Evolutionary conservation across 2,113 vertebrate genomes (phyloP).

Genomic region (Octodon degus): DNA sequence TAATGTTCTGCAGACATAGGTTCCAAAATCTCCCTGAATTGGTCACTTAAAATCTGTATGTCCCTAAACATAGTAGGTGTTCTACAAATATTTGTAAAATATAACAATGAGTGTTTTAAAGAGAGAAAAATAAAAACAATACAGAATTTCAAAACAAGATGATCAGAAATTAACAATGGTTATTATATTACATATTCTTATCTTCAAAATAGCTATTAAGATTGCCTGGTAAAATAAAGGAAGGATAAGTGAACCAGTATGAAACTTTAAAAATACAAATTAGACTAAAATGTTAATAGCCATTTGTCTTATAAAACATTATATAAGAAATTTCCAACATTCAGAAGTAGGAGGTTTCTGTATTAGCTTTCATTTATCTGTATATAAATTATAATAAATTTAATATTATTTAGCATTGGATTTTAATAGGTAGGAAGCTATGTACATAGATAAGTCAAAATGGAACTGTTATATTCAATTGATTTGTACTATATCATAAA

Average conservation of each 20-base stretch:
- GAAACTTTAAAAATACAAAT: neutral
- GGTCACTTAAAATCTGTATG: neutral
- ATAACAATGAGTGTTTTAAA: neutral
- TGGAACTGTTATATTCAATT: neutral
- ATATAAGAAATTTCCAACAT: neutral
- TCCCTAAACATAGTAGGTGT: neutral
- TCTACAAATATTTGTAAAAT: slow-evolving; percentile 20
- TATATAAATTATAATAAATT: neutral
- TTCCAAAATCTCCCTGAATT: neutral
- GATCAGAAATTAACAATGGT: too few relatives aligned
- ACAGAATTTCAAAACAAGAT: too few relatives aligned
- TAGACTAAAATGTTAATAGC: neutral
- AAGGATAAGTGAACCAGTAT: neutral
- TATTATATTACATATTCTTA: too few relatives aligned
- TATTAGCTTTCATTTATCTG: slow-evolving; percentile 9
- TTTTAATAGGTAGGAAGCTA: neutral
- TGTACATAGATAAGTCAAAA: neutral
- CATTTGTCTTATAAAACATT: neutral
- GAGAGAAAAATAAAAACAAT: too few relatives aligned
- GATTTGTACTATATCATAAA: neutral
- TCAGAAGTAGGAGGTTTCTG: neutral
- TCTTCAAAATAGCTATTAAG: too few relatives aligned
- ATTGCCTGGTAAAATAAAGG: neutral
- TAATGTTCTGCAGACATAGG: slow-evolving; percentile 7
- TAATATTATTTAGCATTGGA: slow-evolving; percentile 23